A percentile compares a stretch with the other conserved stretches of the same genome.
These are phyloP conservation scores for Nothoprocta perdicaria DNA, from an alignment of 2,113 vertebrate genomes.

Conservation along the genomic window DNA sequence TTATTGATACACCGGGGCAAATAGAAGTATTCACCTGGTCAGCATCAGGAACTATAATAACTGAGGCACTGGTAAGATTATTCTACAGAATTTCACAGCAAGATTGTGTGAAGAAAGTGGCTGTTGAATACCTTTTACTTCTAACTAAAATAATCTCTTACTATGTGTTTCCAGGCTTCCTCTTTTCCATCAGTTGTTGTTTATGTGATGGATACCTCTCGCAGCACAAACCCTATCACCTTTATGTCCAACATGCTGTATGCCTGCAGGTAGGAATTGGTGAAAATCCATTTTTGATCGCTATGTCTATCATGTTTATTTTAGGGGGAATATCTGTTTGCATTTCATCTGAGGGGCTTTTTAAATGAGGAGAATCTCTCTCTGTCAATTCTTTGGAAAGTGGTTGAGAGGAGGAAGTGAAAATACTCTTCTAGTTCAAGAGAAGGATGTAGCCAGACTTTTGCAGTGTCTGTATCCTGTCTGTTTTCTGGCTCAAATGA, in stretches of 20 bases:
- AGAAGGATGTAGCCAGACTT: not conserved
- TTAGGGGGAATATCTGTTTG: not conserved
- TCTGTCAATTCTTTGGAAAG: not conserved
- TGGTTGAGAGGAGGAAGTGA: not conserved
- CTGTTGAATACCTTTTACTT: not conserved
- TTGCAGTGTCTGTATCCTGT: not conserved
- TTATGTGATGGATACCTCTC: conserved; percentile 98
- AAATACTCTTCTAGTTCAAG: not conserved
- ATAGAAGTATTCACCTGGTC: conserved; percentile 99
- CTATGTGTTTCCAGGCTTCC: conserved; percentile 83
- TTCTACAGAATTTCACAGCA: not conserved
- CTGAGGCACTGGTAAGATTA: conserved; percentile 89
- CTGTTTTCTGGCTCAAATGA: not conserved
- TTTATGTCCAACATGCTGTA: conserved; percentile 99
- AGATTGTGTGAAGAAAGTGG: not conserved
- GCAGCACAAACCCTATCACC: conserved; percentile 93
- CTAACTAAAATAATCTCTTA: not conserved
- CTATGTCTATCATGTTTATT: not conserved
- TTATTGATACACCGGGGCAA: conserved; percentile 98
- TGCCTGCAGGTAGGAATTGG: conserved; percentile 90
- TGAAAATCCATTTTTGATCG: not conserved
- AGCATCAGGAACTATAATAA: conserved; percentile 97
- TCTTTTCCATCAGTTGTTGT: conserved; percentile 93
- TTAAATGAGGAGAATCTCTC: not conserved
- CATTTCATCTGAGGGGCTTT: not conserved